Evolutionary conservation across 2,113 vertebrate species (phyloP).

Genomic region (Anolis sagrei): DNA sequence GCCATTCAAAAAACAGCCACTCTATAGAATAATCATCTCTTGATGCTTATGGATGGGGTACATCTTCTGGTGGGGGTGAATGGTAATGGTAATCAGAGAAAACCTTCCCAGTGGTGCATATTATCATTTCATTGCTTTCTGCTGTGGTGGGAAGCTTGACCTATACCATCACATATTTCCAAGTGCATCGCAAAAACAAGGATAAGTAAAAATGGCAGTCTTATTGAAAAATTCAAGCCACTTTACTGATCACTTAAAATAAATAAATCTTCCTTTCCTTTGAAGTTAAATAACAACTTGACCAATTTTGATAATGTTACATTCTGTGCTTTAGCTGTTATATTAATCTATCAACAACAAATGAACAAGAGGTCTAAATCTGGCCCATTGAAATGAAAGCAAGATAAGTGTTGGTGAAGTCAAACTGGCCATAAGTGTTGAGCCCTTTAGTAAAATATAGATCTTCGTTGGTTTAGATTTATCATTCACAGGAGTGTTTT

Average conservation of each 20-base stretch:
- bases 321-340: neutral
- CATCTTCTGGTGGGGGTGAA: too few relatives aligned
- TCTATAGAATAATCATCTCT: too few relatives aligned
- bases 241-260: conserved; percentile 12
- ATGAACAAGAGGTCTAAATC: neutral
- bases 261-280: conserved; percentile 8
- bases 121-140: neutral
- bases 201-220: conserved; percentile 36
- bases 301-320: neutral
- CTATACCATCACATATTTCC: neutral
- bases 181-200: neutral
- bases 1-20: too few relatives aligned
- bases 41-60: too few relatives aligned
- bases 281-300: neutral
- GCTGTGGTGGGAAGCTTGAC: neutral
- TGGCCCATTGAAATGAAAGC: neutral
- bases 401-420: conserved; percentile 62
- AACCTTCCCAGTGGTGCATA: neutral
- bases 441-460: conserved; percentile 56
- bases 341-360: neutral
- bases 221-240: neutral
- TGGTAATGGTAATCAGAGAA: neutral
- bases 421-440: conserved; percentile 57
- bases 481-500: conserved; percentile 81
- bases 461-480: conserved; percentile 74